Percentiles rank a stretch among this genome's conserved stretches.
Evolutionary conservation across 2,797 vertebrate species (phyloP).

Genomic region (Ambastaia sidthimunki): DNA sequence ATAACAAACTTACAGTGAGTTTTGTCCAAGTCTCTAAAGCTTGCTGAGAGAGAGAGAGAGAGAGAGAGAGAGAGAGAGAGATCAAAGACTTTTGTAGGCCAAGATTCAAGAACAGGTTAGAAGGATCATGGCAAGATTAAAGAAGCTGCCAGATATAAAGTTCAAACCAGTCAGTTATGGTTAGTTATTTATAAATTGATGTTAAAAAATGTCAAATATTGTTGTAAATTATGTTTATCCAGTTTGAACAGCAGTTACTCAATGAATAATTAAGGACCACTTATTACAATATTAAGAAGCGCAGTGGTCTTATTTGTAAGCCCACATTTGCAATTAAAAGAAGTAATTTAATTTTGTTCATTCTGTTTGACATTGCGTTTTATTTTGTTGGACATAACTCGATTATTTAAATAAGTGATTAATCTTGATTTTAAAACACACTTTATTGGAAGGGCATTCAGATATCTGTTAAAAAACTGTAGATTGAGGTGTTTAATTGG

Average conservation of each 20-base stretch:
- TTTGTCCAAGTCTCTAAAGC: background rate
- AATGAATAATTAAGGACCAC: background rate
- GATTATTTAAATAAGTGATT: too few relatives aligned
- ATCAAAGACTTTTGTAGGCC: background rate
- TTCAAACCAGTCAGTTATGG: background rate
- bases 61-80: background rate
- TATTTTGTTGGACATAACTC: too few relatives aligned
- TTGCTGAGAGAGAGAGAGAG: background rate
- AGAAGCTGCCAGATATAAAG: background rate
- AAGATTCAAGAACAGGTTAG: background rate
- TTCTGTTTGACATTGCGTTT: background rate
- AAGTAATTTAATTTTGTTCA: too few relatives aligned
- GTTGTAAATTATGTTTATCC: conserved; percentile 1
- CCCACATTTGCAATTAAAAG: too few relatives aligned
- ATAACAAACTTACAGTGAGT: background rate
- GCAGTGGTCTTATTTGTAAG: too few relatives aligned
- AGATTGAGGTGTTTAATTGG: background rate
- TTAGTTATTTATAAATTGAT: background rate
- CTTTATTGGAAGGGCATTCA: background rate
- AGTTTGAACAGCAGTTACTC: background rate
- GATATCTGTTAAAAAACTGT: background rate
- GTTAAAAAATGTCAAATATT: background rate
- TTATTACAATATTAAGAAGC: background rate
- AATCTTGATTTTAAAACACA: background rate
- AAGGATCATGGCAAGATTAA: background rate